phyloP scores from a whole-genome alignment of 23 tunicate genomes.

The Aplidium turbinatum region DNA sequence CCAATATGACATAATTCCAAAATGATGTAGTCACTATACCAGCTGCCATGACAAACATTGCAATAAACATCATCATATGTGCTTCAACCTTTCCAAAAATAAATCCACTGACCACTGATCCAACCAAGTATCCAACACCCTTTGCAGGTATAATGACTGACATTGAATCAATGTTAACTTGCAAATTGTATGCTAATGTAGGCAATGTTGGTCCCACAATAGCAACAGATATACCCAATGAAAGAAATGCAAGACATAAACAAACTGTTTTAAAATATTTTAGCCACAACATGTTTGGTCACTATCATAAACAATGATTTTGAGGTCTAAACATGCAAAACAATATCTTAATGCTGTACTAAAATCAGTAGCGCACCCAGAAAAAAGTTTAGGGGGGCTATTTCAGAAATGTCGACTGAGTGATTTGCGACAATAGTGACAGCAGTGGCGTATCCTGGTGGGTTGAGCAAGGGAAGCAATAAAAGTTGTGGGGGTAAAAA shows the following conservation, averaged over 20 bases:
- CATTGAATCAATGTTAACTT: conserved; percentile 34
- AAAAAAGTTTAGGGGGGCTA: too few species aligned
- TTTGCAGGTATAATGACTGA: conserved; percentile 59
- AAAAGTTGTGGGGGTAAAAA: too few species aligned
- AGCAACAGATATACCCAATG: conserved; percentile 64
- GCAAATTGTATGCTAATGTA: conserved; percentile 63
- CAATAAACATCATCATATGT: conserved; percentile 37
- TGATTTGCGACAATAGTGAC: too few species aligned
- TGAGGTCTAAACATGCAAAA: background rate
- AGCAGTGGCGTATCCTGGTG: too few species aligned
- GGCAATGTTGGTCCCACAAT: conserved; percentile 82
- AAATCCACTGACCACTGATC: conserved; percentile 67
- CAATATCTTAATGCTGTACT: too few species aligned
- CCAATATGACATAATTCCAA: conserved; percentile 1
- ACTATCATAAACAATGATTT: background rate
- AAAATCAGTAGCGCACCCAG: too few species aligned
- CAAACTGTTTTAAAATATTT: conserved; percentile 24
- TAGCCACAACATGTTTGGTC: too few species aligned
- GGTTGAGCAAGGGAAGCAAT: too few species aligned
- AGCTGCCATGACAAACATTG: conserved; percentile 42
- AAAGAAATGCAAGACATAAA: conserved; percentile 26
- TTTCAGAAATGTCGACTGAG: too few species aligned
- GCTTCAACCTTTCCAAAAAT: conserved; percentile 34
- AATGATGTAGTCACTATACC: conserved; percentile 50
- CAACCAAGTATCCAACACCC: conserved; percentile 69